phyloP scores from a whole-genome alignment of 1,140 invertebrate species.

The Ditylenchus dipsaci region DNA sequence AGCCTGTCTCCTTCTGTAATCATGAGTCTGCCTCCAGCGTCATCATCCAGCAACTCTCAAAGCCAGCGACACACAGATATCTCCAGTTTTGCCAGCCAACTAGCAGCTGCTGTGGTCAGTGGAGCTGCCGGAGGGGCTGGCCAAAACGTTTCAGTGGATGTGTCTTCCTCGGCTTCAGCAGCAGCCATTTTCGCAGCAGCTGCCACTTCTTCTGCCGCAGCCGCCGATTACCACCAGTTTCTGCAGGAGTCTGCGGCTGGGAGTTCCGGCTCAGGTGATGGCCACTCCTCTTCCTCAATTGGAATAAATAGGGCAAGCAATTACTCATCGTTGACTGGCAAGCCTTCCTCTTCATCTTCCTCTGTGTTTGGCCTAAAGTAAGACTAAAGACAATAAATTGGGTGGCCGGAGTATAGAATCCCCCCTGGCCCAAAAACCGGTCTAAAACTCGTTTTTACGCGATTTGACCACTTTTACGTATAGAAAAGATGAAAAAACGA shows the following conservation, averaged over 20 bases:
- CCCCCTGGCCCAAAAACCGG: too few species aligned
- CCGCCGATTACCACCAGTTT: neutral
- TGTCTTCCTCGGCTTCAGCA: neutral
- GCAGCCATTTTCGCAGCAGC: neutral
- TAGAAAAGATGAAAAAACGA: too few species aligned
- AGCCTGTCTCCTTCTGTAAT: constrained; percentile 3
- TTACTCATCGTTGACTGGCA: neutral
- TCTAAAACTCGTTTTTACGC: too few species aligned
- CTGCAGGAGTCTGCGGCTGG: neutral
- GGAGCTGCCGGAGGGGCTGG: neutral
- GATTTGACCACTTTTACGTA: too few species aligned
- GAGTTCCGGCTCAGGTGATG: too few species aligned
- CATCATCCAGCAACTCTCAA: neutral
- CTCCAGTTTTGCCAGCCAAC: neutral
- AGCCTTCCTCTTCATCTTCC: neutral
- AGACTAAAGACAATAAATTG: too few species aligned
- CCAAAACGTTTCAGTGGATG: neutral
- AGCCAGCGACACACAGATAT: neutral
- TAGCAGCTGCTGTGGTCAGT: constrained; percentile 1
- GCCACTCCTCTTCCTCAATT: neutral
- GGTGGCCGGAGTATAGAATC: too few species aligned
- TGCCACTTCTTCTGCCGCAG: neutral
- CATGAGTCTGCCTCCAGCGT: neutral
- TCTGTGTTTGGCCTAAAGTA: constrained; percentile 1
- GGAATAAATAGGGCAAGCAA: neutral